Base-by-base conservation (phyloP, 2,797 vertebrate genomes). In the Eulemur coronatus region DNA sequence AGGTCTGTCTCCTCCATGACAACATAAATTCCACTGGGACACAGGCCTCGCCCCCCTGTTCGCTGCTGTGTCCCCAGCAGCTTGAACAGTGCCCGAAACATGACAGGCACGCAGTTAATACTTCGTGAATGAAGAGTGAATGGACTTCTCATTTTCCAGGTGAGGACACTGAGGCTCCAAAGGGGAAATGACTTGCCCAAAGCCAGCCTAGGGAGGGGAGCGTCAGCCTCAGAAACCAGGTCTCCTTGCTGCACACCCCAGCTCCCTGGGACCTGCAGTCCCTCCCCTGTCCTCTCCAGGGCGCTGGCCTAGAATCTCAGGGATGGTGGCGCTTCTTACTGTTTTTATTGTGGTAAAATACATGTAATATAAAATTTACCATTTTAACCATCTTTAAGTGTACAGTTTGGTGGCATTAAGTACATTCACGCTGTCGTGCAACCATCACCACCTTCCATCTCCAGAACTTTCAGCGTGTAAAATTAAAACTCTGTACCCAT, bases 381-480 rank as follows among this genome's bases (percentile, higher is more conserved):
- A 2, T 0, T 3, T 7, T 22, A 12, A 41, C 28, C 35, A 33
- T 8, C 26, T 55, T 14, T 78, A n/a, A 26, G n/a, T 2, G 13
- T 3, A 4, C 22, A 17, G 69, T 4, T 57, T n/a, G 28, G 24
- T 67, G 84, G 63, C 57, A 30, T 17, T 7, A 48, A 59, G n/a
- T 18, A n/a, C 57, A 10, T 48, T 24, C 7, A 24, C 10, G 1
- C 0, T 13, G n/a, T 20, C 24, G 22, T 52, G 15, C 14, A 14
- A 24, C 55, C 24, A 11, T 28, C 55, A 4, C 30, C 52, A 63
- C 52, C n/a, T 1, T 65, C 69, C 26, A 4, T 12, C 78, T 48
- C 70, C 55, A 90, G 61, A 52, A 43, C 6, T 22, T 9, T n/a
- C 86, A 8, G 38, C 30, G 22, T 87, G 28, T 12, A 30, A n/a